phyloP scores from a whole-genome alignment of 2,888 invertebrate genomes.

The Anagyrus pseudococci region DNA sequence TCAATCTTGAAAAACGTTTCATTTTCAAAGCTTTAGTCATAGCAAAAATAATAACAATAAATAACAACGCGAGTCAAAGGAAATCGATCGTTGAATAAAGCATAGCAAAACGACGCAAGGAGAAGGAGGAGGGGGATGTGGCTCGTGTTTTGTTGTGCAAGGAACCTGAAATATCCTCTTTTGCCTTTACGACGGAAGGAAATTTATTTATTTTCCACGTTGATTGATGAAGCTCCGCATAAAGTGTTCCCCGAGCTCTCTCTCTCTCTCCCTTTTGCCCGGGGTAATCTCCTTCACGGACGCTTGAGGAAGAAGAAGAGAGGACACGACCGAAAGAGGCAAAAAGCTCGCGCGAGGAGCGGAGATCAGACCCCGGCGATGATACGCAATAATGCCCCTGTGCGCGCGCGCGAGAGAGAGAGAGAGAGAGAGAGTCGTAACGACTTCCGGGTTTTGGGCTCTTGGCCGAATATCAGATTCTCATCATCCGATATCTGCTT shows the following conservation, averaged over 20 bases:
- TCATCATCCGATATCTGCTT: slow-evolving; percentile 24
- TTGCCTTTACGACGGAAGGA: slow-evolving; percentile 32
- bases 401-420: no score
- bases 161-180: slow-evolving; percentile 29
- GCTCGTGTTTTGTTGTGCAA: no score
- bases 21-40: no score
- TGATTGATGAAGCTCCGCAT: slow-evolving; percentile 51
- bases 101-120: no score
- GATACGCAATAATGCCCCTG: slow-evolving; percentile 32
- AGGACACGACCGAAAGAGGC: slow-evolving; percentile 1
- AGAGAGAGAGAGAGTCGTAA: slow-evolving; percentile 18
- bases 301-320: slow-evolving; percentile 18
- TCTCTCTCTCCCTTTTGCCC: slow-evolving; percentile 18
- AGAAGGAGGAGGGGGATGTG: no score
- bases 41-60: no score
- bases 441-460: slow-evolving; percentile 24
- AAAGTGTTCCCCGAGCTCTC: slow-evolving; percentile 27
- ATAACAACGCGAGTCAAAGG: no score
- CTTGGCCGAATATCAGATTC: slow-evolving; percentile 24
- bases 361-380: slow-evolving; percentile 5
- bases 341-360: slow-evolving; percentile 16
- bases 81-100: no score
- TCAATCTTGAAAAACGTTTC: no score
- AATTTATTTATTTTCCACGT: slow-evolving; percentile 51
- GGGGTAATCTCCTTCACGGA: slow-evolving; percentile 31